Evolutionary conservation across 2,888 invertebrate species (phyloP), one percentile per base, ranked within the genome.

Genomic region (Mactromeris polynyma): DNA sequence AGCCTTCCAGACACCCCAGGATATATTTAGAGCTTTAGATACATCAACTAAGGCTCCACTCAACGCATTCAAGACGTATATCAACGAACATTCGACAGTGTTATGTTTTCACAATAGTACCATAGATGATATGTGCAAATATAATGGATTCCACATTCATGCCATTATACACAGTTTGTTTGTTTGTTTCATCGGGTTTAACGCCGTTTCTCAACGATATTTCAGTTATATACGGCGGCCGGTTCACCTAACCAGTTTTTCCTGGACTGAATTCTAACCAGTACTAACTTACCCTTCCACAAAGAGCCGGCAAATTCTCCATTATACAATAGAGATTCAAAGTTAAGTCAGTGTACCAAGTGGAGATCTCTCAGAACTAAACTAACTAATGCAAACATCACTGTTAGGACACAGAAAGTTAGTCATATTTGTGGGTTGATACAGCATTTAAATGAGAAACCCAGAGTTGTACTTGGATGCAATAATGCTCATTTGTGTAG

Each of bases 141-240:
- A 40, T 9, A 86, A 81, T 26, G 86, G 86, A 0, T 86, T 86
- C 6, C 86, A 86, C 42, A 69, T 81, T 17, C 86, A 86, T 58
- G 31, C 40, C 4, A 64, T 85, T n/a, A 58, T 81, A 21, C 1
- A 7, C 33, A 58, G 33, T 33, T 46, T 7, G 9, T 46, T 17
- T 46, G 46, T 7, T 46, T 17, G 9, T 11, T 46, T n/a, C n/a
- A n/a, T n/a, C n/a, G n/a, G n/a, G n/a, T n/a, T n/a, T n/a, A n/a
- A n/a, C n/a, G n/a, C n/a, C n/a, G n/a, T n/a, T n/a, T n/a, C n/a
- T n/a, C n/a, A n/a, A n/a, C n/a, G n/a, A n/a, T n/a, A n/a, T n/a
- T n/a, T n/a, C n/a, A n/a, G n/a, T n/a, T n/a, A n/a, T n/a, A n/a
- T n/a, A n/a, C n/a, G n/a, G n/a, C n/a, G n/a, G n/a, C n/a, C n/a